Evolutionary conservation across 2,113 vertebrate species (phyloP).

Genomic region (Ellobius talpinus): DNA sequence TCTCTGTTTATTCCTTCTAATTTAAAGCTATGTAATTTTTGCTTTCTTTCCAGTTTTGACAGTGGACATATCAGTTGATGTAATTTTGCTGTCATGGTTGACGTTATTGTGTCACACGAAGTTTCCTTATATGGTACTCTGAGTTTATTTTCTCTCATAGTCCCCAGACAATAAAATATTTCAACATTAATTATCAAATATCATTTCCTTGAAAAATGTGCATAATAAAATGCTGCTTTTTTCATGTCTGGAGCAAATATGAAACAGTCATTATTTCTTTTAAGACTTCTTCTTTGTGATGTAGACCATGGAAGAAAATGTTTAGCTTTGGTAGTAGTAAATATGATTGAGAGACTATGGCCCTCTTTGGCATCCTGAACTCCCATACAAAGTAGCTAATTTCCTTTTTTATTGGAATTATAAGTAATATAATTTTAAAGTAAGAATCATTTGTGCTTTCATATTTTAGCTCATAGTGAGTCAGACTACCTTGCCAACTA

Average conservation of each 20-base stretch:
- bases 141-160: background rate
- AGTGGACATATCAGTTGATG: background rate
- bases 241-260: background rate
- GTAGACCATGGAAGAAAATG: background rate
- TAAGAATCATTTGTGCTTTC: slow-evolving; percentile 3
- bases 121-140: background rate
- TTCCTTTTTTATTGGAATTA: background rate
- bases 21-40: background rate
- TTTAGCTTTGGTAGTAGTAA: background rate
- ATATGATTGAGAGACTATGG: background rate
- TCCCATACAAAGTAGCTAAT: background rate
- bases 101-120: background rate
- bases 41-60: background rate
- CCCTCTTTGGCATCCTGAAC: background rate
- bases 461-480: background rate
- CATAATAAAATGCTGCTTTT: background rate
- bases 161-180: background rate
- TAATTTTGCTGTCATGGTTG: background rate
- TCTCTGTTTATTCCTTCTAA: background rate
- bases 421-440: background rate
- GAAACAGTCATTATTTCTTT: background rate
- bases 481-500: background rate
- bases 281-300: background rate
- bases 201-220: background rate
- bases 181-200: background rate